Percentiles rank a stretch among this genome's conserved stretches.
phyloP scores from a whole-genome alignment of 2,888 invertebrate species.

The Cotesia congregata region DNA sequence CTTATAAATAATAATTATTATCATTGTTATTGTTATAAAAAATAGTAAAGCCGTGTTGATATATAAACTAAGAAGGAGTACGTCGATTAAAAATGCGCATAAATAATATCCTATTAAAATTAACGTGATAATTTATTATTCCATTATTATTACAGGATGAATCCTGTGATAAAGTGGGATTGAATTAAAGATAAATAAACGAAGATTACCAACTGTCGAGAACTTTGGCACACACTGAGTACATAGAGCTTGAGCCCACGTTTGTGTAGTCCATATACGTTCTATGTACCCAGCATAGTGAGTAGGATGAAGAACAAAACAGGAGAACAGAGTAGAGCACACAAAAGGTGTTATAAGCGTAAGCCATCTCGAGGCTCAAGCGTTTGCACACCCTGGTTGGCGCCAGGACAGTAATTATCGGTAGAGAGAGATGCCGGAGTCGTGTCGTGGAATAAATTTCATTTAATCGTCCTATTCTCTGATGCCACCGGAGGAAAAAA shows the following conservation, averaged over 20 bases:
- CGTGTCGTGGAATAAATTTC: slow-evolving; percentile 57
- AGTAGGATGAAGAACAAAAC: neutral
- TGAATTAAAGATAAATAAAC: slow-evolving; percentile 1
- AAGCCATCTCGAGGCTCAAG: neutral
- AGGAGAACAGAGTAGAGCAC: neutral
- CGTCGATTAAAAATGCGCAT: neutral
- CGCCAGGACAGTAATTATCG: slow-evolving; percentile 52
- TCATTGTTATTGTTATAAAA: too few relatives aligned
- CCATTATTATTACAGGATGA: neutral
- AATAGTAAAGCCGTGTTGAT: neutral
- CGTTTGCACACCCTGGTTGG: neutral
- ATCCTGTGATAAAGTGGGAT: neutral
- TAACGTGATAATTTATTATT: neutral
- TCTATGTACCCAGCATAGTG: neutral
- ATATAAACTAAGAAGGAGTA: neutral
- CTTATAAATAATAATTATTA: too few relatives aligned
- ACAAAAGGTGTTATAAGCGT: neutral
- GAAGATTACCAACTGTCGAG: neutral
- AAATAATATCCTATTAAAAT: neutral
- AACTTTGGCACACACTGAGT: neutral
- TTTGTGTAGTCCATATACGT: neutral
- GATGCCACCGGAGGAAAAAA: neutral
- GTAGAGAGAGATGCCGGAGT: slow-evolving; percentile 36
- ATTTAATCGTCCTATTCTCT: slow-evolving; percentile 37
- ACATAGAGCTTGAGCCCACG: neutral